Percentiles rank a stretch among this genome's conserved stretches.
Conservation (phyloP, 2,797 vertebrate species). For the Sebastes matsubarae region DNA sequence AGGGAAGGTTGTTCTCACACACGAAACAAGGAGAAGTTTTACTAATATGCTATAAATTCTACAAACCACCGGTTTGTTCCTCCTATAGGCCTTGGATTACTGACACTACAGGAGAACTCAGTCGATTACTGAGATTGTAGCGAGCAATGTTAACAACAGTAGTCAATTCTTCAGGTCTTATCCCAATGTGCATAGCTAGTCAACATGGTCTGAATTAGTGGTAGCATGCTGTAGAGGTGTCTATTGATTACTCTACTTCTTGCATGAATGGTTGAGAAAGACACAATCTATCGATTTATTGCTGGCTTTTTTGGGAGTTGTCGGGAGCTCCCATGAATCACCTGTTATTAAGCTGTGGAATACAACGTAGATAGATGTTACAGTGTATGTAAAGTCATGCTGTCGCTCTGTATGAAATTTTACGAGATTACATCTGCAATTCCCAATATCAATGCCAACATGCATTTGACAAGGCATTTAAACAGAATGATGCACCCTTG, state of each 20-base stretch:
- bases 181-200: slow-evolving; percentile 57
- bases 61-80: neutral
- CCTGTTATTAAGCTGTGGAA: slow-evolving; percentile 5
- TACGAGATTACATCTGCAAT: neutral
- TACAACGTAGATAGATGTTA: neutral
- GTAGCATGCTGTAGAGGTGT: slow-evolving; percentile 72
- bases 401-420: neutral
- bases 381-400: neutral
- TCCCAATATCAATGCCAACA: neutral
- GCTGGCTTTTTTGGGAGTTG: slow-evolving; percentile 34
- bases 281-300: slow-evolving; percentile 71
- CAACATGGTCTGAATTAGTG: slow-evolving; percentile 67
- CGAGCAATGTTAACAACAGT: slow-evolving; percentile 31
- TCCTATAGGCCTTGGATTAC: neutral
- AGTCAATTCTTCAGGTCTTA: slow-evolving; percentile 47
- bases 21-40: slow-evolving; percentile 18
- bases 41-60: neutral
- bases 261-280: slow-evolving; percentile 77
- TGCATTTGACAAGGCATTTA: neutral
- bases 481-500: neutral
- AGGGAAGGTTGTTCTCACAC: slow-evolving; percentile 52
- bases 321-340: slow-evolving; percentile 18
- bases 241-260: slow-evolving; percentile 81
- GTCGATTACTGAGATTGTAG: slow-evolving; percentile 19
- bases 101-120: neutral